Conservation (phyloP, 2,113 vertebrate genomes). For the Tyrannus savana region DNA sequence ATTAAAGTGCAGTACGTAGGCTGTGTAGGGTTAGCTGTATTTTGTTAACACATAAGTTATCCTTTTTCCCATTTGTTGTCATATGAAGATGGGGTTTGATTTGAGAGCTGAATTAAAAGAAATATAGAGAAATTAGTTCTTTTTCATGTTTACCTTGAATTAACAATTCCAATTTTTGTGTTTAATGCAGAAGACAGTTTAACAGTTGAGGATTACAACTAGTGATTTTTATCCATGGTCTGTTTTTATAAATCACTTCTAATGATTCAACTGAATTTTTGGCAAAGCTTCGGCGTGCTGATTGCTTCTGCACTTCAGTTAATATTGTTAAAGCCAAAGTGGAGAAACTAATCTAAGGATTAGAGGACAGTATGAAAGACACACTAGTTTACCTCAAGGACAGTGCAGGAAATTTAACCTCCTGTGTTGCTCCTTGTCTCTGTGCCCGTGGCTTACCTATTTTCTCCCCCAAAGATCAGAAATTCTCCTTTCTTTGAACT, state of each 20-base stretch:
- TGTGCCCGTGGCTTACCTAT: neutral
- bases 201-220: neutral
- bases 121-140: neutral
- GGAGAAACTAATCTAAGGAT: conserved; percentile 13
- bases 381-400: neutral
- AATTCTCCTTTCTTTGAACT: neutral
- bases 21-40: neutral
- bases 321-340: neutral
- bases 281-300: neutral
- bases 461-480: neutral
- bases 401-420: neutral
- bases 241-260: conserved; percentile 21
- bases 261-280: conserved; percentile 18
- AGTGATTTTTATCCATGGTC: neutral
- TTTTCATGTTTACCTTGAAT: neutral
- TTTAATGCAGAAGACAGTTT: neutral
- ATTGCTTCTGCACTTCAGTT: conserved; percentile 7
- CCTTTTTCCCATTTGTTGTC: neutral
- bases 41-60: neutral
- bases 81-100: neutral
- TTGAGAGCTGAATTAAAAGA: neutral
- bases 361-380: neutral
- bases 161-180: neutral
- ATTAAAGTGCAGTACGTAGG: neutral
- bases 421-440: neutral